These are phyloP conservation scores for Strigamia maritima DNA, from an alignment of 2,888 invertebrate species.

Conservation along the genomic window DNA sequence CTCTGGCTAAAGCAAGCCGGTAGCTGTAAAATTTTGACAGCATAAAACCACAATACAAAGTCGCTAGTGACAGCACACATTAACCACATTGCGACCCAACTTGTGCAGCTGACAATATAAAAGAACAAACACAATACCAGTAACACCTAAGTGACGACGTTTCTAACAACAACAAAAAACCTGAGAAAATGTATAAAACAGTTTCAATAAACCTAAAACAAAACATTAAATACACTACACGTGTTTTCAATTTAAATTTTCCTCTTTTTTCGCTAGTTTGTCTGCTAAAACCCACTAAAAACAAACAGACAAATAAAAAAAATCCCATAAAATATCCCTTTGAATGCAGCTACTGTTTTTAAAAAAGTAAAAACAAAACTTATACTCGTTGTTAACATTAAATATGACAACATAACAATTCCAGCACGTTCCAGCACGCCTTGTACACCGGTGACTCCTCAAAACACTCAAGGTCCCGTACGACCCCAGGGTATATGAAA, in stretches of 20 bases:
- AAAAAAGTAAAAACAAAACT: neutral
- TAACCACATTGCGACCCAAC: neutral
- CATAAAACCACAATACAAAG: neutral
- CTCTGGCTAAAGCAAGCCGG: neutral
- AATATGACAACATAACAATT: constrained; percentile 23
- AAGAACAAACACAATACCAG: neutral
- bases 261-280: too few species aligned
- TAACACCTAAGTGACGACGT: neutral
- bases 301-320: too few species aligned
- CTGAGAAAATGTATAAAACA: neutral
- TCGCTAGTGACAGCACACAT: neutral
- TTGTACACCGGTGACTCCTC: constrained; percentile 13
- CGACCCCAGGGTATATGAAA: constrained; percentile 1
- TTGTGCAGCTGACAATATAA: neutral
- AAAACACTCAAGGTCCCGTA: constrained; percentile 2
- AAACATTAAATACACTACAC: too few species aligned
- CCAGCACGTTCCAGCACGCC: neutral
- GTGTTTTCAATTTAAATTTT: too few species aligned
- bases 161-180: neutral
- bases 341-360: neutral
- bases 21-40: neutral
- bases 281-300: too few species aligned
- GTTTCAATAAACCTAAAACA: neutral
- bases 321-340: neutral
- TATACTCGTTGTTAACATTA: neutral